Base-by-base conservation (phyloP, 2,888 invertebrate genomes). In the Nomada ruficornis region DNA sequence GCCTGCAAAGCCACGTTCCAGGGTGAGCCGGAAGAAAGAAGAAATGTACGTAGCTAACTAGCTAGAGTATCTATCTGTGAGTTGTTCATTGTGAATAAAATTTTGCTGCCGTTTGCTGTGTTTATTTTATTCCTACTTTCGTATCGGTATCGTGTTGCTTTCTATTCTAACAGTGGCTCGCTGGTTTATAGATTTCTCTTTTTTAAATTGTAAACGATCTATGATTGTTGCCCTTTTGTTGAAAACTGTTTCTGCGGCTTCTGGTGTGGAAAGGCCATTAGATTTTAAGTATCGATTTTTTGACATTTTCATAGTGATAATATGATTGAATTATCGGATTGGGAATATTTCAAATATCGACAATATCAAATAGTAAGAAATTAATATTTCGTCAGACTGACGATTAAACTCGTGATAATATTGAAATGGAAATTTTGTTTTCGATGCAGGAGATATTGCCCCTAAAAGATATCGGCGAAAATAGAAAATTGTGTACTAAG, bases 21-120 rank as follows among this genome's bases (percentile, higher is more conserved):
- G 13, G 10, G 23, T 57, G 55, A 67, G 50, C 7, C 13, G 36
- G 11, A 29, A 44, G 3, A 18, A 72, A 70, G 44, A 60, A 60
- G 74, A 68, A 55, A 85, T 23, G 59, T 70, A 76, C 47, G 52
- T 60, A 67, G 50, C 36, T 36, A 36, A 36, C 36, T 36, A 36
- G 36, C 36, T 36, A 36, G 36, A 57, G 62, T 63, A 59, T 52
- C 72, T 72, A 65, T 72, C 73, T n/a, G 60, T 69, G 63, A 78
- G 75, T 73, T 75, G 71, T 83, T 76, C 77, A 55, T 52, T 50
- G 82, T 76, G 83, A 87, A 85, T 81, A 83, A 87, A 87, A 83
- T 87, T 81, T 74, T 62, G 63, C 23, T 62, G 60, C 10, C 47
- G 11, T 18, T 2, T 11, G 26, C 29, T n/a, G 13, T 68, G 47